phyloP scores from a whole-genome alignment of 2,113 vertebrate species.

The Festucalex cinctus region DNA sequence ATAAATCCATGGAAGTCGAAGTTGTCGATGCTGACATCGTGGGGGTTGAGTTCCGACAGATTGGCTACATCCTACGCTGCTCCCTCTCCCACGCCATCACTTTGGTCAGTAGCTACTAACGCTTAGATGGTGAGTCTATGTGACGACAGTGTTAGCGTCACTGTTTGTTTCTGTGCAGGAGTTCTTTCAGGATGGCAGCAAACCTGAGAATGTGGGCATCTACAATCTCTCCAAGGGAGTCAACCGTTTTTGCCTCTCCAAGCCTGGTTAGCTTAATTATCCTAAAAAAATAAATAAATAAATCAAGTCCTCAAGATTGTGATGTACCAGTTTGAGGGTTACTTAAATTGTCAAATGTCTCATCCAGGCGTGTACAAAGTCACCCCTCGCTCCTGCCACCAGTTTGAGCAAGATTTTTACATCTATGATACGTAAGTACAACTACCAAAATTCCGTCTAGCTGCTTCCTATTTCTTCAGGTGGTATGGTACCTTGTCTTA shows the following conservation, averaged over 20 bases:
- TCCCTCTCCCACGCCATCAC: slow-evolving; percentile 96
- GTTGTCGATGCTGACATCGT: slow-evolving; percentile 82
- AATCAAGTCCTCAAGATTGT: slow-evolving; percentile 14
- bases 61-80: slow-evolving; percentile 95
- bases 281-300: slow-evolving; percentile 28
- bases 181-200: slow-evolving; percentile 96
- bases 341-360: slow-evolving; percentile 49
- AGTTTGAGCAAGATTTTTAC: slow-evolving; percentile 95
- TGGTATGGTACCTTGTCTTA: slow-evolving; percentile 25
- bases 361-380: slow-evolving; percentile 93
- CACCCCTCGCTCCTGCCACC: slow-evolving; percentile 96
- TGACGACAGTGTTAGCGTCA: not conserved
- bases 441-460: not conserved
- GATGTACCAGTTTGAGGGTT: not conserved
- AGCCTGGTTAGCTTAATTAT: slow-evolving; percentile 80
- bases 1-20: slow-evolving; percentile 91
- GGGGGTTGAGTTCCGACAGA: slow-evolving; percentile 90
- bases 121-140: not conserved
- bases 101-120: slow-evolving; percentile 73
- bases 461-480: not conserved
- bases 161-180: slow-evolving; percentile 72
- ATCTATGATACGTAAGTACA: slow-evolving; percentile 92
- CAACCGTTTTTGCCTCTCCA: slow-evolving; percentile 97
- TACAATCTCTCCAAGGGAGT: slow-evolving; percentile 97
- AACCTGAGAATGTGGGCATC: slow-evolving; percentile 93